phyloP scores from a whole-genome alignment of 2,888 invertebrate genomes.

The Caenorhabditis sinica region DNA sequence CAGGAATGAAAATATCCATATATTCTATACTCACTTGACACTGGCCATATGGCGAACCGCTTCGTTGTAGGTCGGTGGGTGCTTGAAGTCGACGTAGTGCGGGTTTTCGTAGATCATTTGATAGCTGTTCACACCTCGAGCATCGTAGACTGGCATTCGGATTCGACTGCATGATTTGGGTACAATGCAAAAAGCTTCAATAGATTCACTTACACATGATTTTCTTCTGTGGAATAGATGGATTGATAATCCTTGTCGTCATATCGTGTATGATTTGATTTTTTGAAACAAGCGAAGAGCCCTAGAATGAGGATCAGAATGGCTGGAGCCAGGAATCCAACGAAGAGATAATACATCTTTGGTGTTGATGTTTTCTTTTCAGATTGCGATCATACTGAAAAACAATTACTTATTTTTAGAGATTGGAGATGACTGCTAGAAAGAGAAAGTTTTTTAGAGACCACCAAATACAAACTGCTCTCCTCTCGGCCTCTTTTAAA shows the following conservation, averaged over 20 bases:
- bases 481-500: conserved; percentile 34
- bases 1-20: too few relatives aligned
- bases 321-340: conserved; percentile 62
- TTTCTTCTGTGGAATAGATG: conserved; percentile 51
- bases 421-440: not conserved
- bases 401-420: conserved; percentile 2
- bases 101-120: conserved; percentile 65
- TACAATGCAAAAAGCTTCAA: too few relatives aligned
- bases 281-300: conserved; percentile 51
- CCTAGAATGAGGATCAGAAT: conserved; percentile 61
- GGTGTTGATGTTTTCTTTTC: not conserved
- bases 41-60: conserved; percentile 43
- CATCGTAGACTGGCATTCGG: conserved; percentile 59
- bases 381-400: conserved; percentile 52
- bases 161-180: conserved; percentile 54
- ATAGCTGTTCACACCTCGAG: conserved; percentile 50
- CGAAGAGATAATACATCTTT: conserved; percentile 54
- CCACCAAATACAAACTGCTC: conserved; percentile 41
- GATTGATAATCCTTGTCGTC: conserved; percentile 65
- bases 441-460: conserved; percentile 1
- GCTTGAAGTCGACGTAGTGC: conserved; percentile 60
- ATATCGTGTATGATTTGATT: conserved; percentile 33
- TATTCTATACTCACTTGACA: conserved; percentile 30
- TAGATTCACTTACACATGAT: conserved; percentile 45
- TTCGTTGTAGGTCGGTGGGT: conserved; percentile 63